Evolutionary conservation across 2,113 vertebrate genomes (phyloP), one percentile per base, ranked within the genome.

Genomic region (Parus major): DNA sequence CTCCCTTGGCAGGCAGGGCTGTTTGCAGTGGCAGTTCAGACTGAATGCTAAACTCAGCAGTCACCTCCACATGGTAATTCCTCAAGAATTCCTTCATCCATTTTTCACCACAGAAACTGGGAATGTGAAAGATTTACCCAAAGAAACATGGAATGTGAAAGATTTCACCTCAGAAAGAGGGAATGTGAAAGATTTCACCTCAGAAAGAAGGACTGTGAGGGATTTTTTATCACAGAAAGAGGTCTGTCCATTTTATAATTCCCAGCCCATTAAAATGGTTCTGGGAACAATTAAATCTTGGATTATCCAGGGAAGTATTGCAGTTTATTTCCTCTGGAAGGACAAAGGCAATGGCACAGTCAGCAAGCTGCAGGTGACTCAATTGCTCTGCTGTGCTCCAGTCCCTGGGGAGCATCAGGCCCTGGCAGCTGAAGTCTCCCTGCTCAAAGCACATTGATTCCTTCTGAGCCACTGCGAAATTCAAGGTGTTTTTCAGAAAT

Each of bases 301-400:
- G 25, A 63, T 84, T 66, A 76, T 65, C 46, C 72, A 90, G 35
- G 49, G 53, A 82, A 50, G 76, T 46, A 61, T 88, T 63, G 29
- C 60, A 29, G 11, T 5, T 89, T 65, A 41, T 92, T 56, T 89
- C 56, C 92, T 82, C 39, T 64, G 52, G 50, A 92, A 87, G 78
- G 88, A 96, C 88, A 97, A 93, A 93, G 91, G 83, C 92, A 95
- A 19, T 49, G 82, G 50, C 86, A 82, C 69, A 93, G 59, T 46
- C 90, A 96, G 94, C 72, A 72, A 82, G 82, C 44, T 93, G 86
- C 90, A 94, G 82, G 88, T 92, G 60, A 57, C 73, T 49, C 86
- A 92, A 86, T 27, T 86, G 80, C 82, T 93, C 36, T 87, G 93
- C 90, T 94, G 75, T 84, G 86, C 90, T 90, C 53, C 65, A 68